These are phyloP conservation scores for Mycalesis mineus DNA, from an alignment of 2,888 invertebrate species.

Conservation along the genomic window DNA sequence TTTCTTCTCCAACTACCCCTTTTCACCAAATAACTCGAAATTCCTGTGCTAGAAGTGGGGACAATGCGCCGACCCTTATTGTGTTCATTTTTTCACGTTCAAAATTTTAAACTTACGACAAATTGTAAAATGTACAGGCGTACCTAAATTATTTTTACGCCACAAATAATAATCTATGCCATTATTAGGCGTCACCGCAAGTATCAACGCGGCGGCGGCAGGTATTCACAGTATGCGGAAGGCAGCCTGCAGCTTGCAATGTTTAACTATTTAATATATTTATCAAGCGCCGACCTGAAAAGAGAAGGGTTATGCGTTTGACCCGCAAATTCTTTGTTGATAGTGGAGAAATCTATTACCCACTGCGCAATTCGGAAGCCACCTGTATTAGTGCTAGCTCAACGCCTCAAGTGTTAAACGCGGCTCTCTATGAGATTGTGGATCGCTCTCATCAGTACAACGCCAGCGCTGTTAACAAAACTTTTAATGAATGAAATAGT, in stretches of 20 bases:
- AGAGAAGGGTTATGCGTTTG: conserved; percentile 28
- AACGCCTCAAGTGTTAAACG: conserved; percentile 23
- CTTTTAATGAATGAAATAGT: background rate
- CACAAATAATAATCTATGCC: conserved; percentile 20
- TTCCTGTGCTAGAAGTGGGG: too few relatives aligned
- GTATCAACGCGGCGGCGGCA: conserved; percentile 42
- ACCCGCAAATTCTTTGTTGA: conserved; percentile 27
- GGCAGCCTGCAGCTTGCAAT: conserved; percentile 36
- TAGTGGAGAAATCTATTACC: conserved; percentile 27
- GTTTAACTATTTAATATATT: conserved; percentile 32
- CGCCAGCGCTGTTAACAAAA: background rate
- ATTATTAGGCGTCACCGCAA: conserved; percentile 28
- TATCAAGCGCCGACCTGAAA: conserved; percentile 26
- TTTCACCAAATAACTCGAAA: too few relatives aligned
- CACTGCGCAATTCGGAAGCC: conserved; percentile 22
- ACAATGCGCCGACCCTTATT: too few relatives aligned
- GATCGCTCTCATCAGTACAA: background rate
- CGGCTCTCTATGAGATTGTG: conserved; percentile 28
- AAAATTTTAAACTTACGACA: background rate
- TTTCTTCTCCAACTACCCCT: too few relatives aligned
- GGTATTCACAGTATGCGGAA: conserved; percentile 61
- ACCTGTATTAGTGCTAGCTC: conserved; percentile 17
- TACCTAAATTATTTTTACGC: background rate
- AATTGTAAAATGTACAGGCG: background rate
- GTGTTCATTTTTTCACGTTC: too few relatives aligned